Percentiles rank a stretch among this genome's conserved stretches.
phyloP scores from a whole-genome alignment of 2,888 invertebrate genomes.

The Brachyptera risi region DNA sequence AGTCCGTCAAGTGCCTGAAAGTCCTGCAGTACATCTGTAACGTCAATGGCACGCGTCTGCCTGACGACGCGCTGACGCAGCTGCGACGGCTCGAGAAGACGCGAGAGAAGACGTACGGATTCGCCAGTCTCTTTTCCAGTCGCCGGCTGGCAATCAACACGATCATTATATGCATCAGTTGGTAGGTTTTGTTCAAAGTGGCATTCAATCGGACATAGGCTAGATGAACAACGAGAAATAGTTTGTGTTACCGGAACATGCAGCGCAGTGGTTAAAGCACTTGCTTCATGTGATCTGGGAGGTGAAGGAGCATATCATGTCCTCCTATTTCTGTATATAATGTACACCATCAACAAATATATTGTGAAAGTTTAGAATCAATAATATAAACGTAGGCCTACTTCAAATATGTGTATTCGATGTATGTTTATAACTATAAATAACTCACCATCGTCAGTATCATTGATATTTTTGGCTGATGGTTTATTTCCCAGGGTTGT shows the following conservation, averaged over 20 bases:
- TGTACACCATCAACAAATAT: too few relatives aligned
- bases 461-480: neutral
- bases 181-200: too few relatives aligned
- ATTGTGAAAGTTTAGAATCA: too few relatives aligned
- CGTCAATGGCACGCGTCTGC: constrained; percentile 50
- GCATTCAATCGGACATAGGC: neutral
- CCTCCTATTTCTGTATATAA: too few relatives aligned
- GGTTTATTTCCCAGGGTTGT: constrained; percentile 45
- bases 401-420: too few relatives aligned
- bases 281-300: too few relatives aligned
- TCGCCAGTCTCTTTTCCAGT: constrained; percentile 54
- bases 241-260: too few relatives aligned
- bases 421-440: too few relatives aligned
- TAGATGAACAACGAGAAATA: neutral
- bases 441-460: neutral
- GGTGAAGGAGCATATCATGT: too few relatives aligned
- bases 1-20: constrained; percentile 48
- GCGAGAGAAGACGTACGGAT: constrained; percentile 49
- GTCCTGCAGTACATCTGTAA: constrained; percentile 53
- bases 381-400: too few relatives aligned
- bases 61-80: constrained; percentile 45
- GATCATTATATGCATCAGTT: constrained; percentile 50
- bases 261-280: too few relatives aligned
- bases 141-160: constrained; percentile 54
- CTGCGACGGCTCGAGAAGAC: constrained; percentile 38